Conservation (phyloP, 2,797 vertebrate genomes). For the Dipus sagitta region DNA sequence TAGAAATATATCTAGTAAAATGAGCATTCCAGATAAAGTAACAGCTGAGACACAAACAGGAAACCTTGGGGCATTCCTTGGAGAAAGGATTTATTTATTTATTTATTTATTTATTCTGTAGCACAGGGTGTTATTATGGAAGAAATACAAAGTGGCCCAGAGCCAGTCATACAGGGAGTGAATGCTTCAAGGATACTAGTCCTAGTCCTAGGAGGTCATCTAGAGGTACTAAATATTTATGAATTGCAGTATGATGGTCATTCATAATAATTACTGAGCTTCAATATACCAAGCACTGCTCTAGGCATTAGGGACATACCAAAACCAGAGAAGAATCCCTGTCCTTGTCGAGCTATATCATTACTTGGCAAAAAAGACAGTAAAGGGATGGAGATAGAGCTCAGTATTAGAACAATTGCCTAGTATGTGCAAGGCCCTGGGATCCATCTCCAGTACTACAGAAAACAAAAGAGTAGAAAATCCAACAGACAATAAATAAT, state of each 20-base stretch:
- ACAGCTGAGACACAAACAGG: not conserved
- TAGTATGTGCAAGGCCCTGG: not conserved
- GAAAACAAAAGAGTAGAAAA: not conserved
- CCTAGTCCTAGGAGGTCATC: not conserved
- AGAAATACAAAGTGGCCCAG: not conserved
- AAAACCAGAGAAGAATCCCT: conserved; percentile 4
- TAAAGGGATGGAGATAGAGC: not conserved
- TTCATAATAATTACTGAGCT: conserved; percentile 18
- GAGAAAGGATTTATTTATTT: not conserved
- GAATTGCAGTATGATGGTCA: not conserved
- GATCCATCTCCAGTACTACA: not conserved
- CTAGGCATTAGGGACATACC: not conserved
- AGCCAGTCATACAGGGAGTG: not conserved
- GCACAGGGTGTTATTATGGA: not conserved
- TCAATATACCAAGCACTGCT: conserved; percentile 4
- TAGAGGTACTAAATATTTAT: conserved; percentile 38
- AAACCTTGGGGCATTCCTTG: not conserved
- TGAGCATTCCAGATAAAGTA: not conserved
- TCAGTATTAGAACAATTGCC: not conserved
- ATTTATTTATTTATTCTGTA: not conserved
- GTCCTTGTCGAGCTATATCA: not conserved
- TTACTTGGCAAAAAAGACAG: conserved; percentile 3
- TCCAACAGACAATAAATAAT: not conserved
- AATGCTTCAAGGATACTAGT: conserved; percentile 8
- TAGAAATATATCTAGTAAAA: conserved; percentile 1